phyloP scores from a whole-genome alignment of 2,888 invertebrate genomes.

The Amaurobius ferox region DNA sequence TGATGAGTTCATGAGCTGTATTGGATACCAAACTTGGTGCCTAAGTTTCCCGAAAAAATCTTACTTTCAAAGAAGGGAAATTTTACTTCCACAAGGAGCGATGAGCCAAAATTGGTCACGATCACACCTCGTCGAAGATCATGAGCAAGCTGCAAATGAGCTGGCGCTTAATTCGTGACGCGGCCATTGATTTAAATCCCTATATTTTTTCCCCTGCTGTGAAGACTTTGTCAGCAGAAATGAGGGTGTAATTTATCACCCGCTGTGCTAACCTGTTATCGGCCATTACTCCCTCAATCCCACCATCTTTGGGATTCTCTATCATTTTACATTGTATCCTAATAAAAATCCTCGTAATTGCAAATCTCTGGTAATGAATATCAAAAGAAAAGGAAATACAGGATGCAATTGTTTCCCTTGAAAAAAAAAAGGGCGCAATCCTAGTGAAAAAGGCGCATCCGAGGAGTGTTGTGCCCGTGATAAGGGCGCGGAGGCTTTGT shows the following conservation, averaged over 20 bases:
- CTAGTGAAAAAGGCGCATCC: constrained; percentile 42
- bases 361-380: constrained; percentile 58
- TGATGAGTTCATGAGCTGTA: no score
- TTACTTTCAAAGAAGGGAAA: no score
- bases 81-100: neutral
- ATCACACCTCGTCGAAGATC: constrained; percentile 13
- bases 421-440: constrained; percentile 18
- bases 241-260: constrained; percentile 62
- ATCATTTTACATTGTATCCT: neutral
- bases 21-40: no score
- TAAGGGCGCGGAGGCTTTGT: constrained; percentile 52
- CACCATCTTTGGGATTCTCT: constrained; percentile 17
- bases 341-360: constrained; percentile 32
- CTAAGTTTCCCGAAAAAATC: no score
- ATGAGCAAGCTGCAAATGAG: constrained; percentile 64
- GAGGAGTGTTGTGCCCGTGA: constrained; percentile 57
- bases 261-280: constrained; percentile 59
- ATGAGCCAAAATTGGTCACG: constrained; percentile 49
- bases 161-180: constrained; percentile 56
- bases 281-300: constrained; percentile 52
- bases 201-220: constrained; percentile 23
- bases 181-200: constrained; percentile 53
- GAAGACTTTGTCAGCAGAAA: constrained; percentile 59
- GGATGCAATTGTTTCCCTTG: constrained; percentile 46
- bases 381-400: constrained; percentile 15